These are phyloP conservation scores for Phyllopteryx taeniolatus DNA, from an alignment of 2,113 vertebrate species.

Conservation along the genomic window DNA sequence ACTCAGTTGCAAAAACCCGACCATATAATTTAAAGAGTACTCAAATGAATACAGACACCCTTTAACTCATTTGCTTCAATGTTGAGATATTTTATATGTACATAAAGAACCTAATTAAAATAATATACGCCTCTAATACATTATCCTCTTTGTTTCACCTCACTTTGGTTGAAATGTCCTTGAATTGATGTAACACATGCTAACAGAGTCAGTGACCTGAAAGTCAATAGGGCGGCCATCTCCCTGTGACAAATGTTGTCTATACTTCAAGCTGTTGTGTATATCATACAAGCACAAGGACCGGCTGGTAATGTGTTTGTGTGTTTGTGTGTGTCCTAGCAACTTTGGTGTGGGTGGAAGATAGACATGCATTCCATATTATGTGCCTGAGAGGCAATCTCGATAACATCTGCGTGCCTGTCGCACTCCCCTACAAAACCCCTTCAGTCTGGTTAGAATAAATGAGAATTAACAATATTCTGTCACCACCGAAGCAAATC, in stretches of 20 bases:
- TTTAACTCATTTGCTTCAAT: background rate
- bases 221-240: constrained; percentile 20
- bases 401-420: constrained; percentile 57
- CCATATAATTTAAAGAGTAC: background rate
- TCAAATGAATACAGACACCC: background rate
- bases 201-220: constrained; percentile 27
- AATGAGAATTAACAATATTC: constrained; percentile 11
- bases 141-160: constrained; percentile 16
- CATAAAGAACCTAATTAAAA: constrained; percentile 3
- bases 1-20: too few species aligned
- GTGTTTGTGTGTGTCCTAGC: constrained; percentile 6
- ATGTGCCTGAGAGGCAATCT: constrained; percentile 55
- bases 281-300: constrained; percentile 19
- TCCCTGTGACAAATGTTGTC: constrained; percentile 26
- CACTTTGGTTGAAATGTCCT: constrained; percentile 6
- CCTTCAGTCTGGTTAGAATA: constrained; percentile 7
- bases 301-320: constrained; percentile 26
- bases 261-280: constrained; percentile 38
- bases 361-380: constrained; percentile 58
- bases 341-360: constrained; percentile 59
- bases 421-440: constrained; percentile 18
- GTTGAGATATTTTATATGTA: background rate
- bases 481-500: constrained; percentile 9
- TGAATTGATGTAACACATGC: constrained; percentile 29
- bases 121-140: background rate